Evolutionary conservation across 2,888 invertebrate genomes (phyloP).

Genomic region (Dorcus parallelipipedus): DNA sequence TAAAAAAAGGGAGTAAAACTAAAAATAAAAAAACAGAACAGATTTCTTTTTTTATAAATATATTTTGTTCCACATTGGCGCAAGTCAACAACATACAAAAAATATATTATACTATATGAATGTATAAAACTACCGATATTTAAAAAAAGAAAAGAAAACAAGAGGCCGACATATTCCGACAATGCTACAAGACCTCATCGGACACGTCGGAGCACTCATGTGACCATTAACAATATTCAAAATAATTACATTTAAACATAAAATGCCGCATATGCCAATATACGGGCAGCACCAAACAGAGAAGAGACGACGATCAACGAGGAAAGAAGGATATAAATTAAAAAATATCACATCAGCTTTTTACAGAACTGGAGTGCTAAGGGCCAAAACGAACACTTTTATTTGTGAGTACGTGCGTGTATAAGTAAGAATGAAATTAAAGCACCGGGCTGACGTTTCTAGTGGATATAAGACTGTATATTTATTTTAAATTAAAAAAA

Average conservation of each 20-base stretch:
- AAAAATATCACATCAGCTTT: conserved; percentile 29
- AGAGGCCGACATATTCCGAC: no score
- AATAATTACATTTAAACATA: conserved; percentile 4
- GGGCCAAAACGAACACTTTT: no score
- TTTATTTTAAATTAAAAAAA: no score
- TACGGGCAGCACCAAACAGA: conserved; percentile 12
- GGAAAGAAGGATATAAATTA: conserved; percentile 33
- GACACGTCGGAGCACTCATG: no score
- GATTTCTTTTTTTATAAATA: conserved; percentile 47
- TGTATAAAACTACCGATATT: conserved; percentile 42
- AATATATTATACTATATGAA: conserved; percentile 46
- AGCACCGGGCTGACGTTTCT: no score
- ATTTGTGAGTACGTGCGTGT: no score
- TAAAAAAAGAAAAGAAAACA: no score
- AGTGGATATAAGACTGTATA: no score
- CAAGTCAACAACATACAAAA: conserved; percentile 53
- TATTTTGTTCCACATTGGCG: conserved; percentile 52
- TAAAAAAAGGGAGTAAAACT: conserved; percentile 3
- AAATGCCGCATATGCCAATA: conserved; percentile 11
- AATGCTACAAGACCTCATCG: no score
- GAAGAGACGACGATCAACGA: conserved; percentile 12
- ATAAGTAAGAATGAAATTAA: no score
- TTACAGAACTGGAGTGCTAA: conserved; percentile 12
- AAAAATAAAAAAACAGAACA: conserved; percentile 10
- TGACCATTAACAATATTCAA: no score